These are phyloP conservation scores for Tenebrio molitor DNA, from an alignment of 1,140 invertebrate genomes.

Conservation along the genomic window DNA sequence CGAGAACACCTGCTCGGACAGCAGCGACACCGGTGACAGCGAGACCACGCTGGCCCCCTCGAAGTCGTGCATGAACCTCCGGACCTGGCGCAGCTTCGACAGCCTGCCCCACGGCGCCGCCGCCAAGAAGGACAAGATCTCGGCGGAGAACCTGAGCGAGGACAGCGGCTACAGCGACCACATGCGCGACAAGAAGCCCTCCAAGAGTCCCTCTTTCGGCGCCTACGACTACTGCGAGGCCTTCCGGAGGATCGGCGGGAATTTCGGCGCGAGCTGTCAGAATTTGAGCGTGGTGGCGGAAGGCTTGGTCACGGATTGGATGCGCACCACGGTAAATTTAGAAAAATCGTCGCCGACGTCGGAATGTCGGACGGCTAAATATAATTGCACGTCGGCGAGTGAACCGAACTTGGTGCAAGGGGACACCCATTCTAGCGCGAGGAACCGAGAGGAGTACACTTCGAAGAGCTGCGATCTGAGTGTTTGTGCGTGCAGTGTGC, in stretches of 20 bases:
- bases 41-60: conserved; percentile 61
- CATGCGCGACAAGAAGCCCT: conserved; percentile 53
- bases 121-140: conserved; percentile 69
- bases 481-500: conserved; percentile 69
- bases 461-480: too few species aligned
- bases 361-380: conserved; percentile 62
- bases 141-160: conserved; percentile 80
- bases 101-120: conserved; percentile 61
- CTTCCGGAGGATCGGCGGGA: conserved; percentile 56
- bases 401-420: conserved; percentile 67
- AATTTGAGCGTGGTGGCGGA: conserved; percentile 61
- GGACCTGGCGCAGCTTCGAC: conserved; percentile 69
- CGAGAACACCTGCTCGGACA: conserved; percentile 58
- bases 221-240: conserved; percentile 64
- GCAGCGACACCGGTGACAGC: conserved; percentile 56
- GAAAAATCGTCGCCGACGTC: conserved; percentile 56
- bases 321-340: conserved; percentile 59
- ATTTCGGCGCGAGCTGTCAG: conserved; percentile 64
- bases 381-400: conserved; percentile 62
- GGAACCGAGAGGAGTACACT: not conserved
- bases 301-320: too few species aligned
- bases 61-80: conserved; percentile 63
- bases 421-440: conserved; percentile 48
- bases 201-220: conserved; percentile 45
- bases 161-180: conserved; percentile 82